Evolutionary conservation across 1,140 invertebrate species (phyloP).

Genomic region (Saccostrea cuccullata): DNA sequence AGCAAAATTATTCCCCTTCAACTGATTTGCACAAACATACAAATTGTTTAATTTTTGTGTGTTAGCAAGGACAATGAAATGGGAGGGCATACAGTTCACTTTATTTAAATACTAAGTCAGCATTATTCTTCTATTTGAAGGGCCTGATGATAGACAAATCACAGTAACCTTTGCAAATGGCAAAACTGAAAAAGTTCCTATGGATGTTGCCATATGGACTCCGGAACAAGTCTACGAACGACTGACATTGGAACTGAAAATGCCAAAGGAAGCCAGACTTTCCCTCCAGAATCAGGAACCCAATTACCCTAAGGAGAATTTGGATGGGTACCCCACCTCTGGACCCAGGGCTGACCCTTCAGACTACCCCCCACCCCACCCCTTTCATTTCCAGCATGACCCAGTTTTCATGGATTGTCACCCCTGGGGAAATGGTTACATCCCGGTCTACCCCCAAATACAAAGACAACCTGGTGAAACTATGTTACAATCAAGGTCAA

Average conservation of each 20-base stretch:
- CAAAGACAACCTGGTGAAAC: neutral
- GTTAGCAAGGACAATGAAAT: too few relatives aligned
- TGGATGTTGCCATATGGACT: conserved; percentile 71
- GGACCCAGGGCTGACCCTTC: conserved; percentile 57
- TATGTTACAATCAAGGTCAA: conserved; percentile 13
- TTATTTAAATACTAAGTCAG: too few relatives aligned
- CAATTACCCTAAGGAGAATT: conserved; percentile 67
- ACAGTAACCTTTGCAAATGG: conserved; percentile 74
- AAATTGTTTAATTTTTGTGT: too few relatives aligned
- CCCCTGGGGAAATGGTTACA: conserved; percentile 42
- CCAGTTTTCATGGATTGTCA: conserved; percentile 46
- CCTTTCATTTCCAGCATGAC: conserved; percentile 48
- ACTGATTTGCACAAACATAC: too few relatives aligned
- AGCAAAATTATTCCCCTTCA: too few relatives aligned
- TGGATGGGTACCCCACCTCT: conserved; percentile 68
- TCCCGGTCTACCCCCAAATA: neutral
- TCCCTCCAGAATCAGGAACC: conserved; percentile 61
- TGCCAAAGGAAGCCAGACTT: conserved; percentile 68
- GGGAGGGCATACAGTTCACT: too few relatives aligned
- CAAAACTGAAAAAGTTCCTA: conserved; percentile 63
- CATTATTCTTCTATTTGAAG: conserved; percentile 49
- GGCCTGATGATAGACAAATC: conserved; percentile 64
- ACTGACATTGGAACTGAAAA: conserved; percentile 70
- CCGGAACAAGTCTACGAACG: conserved; percentile 67
- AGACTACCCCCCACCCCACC: conserved; percentile 52